Conservation (phyloP, 1,140 invertebrate species). For the Sinonovacula constricta region DNA sequence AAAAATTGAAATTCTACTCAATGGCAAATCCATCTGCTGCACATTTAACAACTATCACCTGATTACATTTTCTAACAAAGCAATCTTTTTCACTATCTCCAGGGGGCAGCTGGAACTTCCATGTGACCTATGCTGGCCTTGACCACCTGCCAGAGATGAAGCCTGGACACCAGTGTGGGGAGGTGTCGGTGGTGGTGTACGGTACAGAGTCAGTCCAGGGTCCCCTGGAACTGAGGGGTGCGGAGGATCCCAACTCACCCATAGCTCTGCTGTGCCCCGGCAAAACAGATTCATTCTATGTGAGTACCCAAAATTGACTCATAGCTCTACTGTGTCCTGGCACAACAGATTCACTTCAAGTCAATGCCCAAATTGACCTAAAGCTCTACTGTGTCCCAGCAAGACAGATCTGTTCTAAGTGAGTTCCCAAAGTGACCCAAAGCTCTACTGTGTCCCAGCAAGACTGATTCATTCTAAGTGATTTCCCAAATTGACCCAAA, state of each 20-base stretch:
- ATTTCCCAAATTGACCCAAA: too few relatives aligned
- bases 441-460: too few relatives aligned
- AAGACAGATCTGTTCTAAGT: too few relatives aligned
- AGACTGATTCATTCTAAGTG: too few relatives aligned
- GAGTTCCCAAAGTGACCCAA: too few relatives aligned
- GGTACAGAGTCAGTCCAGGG: conserved; percentile 60
- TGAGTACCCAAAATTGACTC: too few relatives aligned
- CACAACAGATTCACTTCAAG: neutral
- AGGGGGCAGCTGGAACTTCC: conserved; percentile 70
- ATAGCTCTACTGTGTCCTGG: neutral
- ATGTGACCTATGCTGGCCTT: conserved; percentile 63
- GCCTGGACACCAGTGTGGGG: conserved; percentile 50
- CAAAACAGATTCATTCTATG: conserved; percentile 63
- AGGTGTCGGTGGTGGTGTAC: conserved; percentile 68
- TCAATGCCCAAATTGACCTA: too few relatives aligned
- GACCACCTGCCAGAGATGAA: conserved; percentile 34
- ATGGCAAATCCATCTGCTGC: too few relatives aligned
- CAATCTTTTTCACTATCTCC: conserved; percentile 11
- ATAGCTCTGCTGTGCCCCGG: conserved; percentile 54
- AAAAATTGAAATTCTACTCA: too few relatives aligned
- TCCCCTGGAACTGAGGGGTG: conserved; percentile 63
- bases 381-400: too few relatives aligned
- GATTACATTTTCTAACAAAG: too few relatives aligned
- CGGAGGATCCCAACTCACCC: conserved; percentile 56
- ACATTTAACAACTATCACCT: too few relatives aligned